phyloP scores from a whole-genome alignment of 2,797 vertebrate genomes.

The Trachops cirrhosus region DNA sequence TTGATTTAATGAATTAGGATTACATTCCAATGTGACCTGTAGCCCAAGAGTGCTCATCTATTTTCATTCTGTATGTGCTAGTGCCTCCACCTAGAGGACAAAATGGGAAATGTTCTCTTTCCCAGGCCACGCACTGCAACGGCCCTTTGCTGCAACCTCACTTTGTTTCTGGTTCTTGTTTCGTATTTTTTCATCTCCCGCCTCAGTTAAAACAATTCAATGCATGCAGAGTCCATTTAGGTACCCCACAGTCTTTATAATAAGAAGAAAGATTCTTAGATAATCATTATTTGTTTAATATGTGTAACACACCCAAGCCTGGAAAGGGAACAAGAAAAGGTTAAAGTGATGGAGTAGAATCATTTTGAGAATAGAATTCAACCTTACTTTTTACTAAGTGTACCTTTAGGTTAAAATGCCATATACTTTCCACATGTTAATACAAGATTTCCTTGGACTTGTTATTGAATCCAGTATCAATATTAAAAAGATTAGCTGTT shows the following conservation, averaged over 20 bases:
- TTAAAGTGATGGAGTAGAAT: background rate
- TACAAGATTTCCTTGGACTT: background rate
- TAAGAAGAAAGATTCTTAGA: background rate
- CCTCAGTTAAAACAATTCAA: background rate
- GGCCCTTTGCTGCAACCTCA: background rate
- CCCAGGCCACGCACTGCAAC: background rate
- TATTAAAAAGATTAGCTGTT: background rate
- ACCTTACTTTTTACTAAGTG: background rate
- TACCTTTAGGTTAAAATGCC: background rate
- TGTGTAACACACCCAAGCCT: background rate
- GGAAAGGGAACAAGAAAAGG: background rate
- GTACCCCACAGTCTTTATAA: background rate
- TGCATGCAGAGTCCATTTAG: background rate
- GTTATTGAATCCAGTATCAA: background rate
- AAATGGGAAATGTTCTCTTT: background rate
- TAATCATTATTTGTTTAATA: background rate
- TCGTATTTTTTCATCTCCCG: background rate
- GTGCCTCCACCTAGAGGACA: slow-evolving; percentile 61
- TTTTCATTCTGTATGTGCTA: background rate
- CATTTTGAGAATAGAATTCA: background rate
- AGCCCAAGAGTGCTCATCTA: accelerated
- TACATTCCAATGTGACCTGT: background rate
- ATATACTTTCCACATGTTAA: background rate
- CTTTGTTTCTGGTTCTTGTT: background rate
- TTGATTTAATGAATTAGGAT: background rate